A percentile compares a stretch with the other conserved stretches of the same genome.
phyloP scores from a whole-genome alignment of 2,797 vertebrate species.

The Peromyscus aztecus region DNA sequence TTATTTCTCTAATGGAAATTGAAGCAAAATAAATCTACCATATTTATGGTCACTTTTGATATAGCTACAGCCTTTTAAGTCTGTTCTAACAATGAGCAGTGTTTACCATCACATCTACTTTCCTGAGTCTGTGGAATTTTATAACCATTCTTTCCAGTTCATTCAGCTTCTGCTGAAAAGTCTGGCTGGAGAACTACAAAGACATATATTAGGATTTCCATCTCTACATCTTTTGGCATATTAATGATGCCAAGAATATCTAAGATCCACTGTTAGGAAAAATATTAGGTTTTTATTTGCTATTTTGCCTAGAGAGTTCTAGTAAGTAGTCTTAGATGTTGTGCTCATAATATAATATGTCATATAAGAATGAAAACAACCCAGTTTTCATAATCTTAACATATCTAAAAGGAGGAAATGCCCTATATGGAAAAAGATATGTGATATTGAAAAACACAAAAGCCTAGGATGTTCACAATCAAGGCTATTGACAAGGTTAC shows the following conservation, averaged over 20 bases:
- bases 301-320: neutral
- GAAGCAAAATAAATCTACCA: neutral
- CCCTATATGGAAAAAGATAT: neutral
- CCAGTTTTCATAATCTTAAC: neutral
- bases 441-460: neutral
- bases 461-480: neutral
- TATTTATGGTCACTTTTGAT: neutral
- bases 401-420: neutral
- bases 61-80: neutral
- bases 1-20: neutral
- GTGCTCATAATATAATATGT: neutral
- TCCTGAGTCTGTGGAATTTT: neutral
- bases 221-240: neutral
- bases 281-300: neutral
- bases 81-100: neutral
- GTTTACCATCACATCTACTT: neutral
- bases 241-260: neutral
- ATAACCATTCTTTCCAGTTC: neutral
- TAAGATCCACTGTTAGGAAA: neutral
- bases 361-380: neutral
- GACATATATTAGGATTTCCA: neutral
- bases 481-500: neutral
- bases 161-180: neutral
- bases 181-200: neutral
- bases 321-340: neutral